Percentiles rank a stretch among this genome's conserved stretches.
phyloP scores from a whole-genome alignment of 37 sponge, comb jelly and placozoan genomes.

The Spongia lamella region DNA sequence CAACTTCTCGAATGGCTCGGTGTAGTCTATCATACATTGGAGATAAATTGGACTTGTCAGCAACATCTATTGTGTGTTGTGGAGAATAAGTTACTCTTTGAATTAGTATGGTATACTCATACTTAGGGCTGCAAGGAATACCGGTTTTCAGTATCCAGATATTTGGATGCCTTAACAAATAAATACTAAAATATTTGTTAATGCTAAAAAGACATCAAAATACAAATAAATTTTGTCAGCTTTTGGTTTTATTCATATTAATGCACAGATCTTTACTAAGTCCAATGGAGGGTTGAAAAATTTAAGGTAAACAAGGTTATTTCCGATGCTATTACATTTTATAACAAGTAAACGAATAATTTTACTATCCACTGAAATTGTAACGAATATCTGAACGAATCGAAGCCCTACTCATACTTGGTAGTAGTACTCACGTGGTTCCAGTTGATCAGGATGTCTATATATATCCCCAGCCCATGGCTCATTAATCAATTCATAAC shows the following conservation, averaged over 20 bases:
- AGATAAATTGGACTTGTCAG: slow-evolving; percentile 64
- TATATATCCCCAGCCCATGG: slow-evolving; percentile 89
- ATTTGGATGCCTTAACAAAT: neutral
- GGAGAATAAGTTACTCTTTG: neutral
- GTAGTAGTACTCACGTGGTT: slow-evolving; percentile 41
- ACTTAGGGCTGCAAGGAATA: neutral
- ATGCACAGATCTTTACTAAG: too few species aligned
- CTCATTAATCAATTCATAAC: slow-evolving; percentile 90
- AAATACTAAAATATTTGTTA: neutral
- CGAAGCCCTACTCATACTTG: neutral
- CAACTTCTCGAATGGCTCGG: slow-evolving; percentile 63
- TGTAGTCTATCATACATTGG: slow-evolving; percentile 80
- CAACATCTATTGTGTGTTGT: slow-evolving; percentile 30
- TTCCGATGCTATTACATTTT: too few species aligned
- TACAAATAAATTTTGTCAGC: too few species aligned
- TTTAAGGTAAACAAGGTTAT: too few species aligned
- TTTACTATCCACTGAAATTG: too few species aligned
- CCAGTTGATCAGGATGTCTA: slow-evolving; percentile 57
- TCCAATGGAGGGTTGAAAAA: too few species aligned
- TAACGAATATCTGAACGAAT: too few species aligned
- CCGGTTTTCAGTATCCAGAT: neutral
- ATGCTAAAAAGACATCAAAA: neutral
- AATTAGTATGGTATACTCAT: neutral
- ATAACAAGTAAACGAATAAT: too few species aligned
- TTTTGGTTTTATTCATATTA: too few species aligned